Evolutionary conservation across 2,113 vertebrate species (phyloP), one percentile per base, ranked within the genome.

Genomic region (Pongo abelii): DNA sequence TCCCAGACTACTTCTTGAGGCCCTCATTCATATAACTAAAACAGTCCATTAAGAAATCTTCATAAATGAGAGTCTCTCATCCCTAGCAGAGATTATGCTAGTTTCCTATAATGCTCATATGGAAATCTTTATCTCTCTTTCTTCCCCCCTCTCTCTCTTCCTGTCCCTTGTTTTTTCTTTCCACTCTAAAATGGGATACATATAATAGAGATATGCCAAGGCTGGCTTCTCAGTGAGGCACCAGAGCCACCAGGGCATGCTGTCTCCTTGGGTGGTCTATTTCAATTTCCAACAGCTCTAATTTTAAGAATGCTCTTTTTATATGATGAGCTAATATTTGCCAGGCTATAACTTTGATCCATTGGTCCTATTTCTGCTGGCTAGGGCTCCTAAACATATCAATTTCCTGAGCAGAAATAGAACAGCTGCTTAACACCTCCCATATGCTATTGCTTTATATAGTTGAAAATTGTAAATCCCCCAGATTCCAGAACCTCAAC

Each of bases 381-480:
- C 67, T 88, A 38, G 90, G 64, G 25, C 59, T 95, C 95, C 96
- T 87, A 77, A 97, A 94, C 84, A 67, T 67, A 93, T 93, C 86
- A 97, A 90, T 94, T 97, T 97, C 95, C 94, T 55, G 88, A 93
- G 57, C 93, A 98, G 91, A 97, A 98, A 96, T 96, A 98, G 97
- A 97, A 97, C 97, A 98, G 97, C 98, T 98, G 97, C 72, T 93
- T 96, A 96, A 96, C 95, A 96, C 96, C 88, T 97, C 92, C 96
- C 98, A 98, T 98, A 97, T 97, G 98, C 96, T 97, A 83, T 85
- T 95, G 95, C 98, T 97, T 98, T 97, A 97, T 98, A 97, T 98
- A 98, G 97, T 87, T 93, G 78, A 92, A 95, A 95, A 96, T 89
- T 96, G 97, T 98, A 97, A 98, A 96, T 98, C 95, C 84, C 89